Conservation (phyloP, 2,888 invertebrate genomes). For the Portevinia maculata region DNA sequence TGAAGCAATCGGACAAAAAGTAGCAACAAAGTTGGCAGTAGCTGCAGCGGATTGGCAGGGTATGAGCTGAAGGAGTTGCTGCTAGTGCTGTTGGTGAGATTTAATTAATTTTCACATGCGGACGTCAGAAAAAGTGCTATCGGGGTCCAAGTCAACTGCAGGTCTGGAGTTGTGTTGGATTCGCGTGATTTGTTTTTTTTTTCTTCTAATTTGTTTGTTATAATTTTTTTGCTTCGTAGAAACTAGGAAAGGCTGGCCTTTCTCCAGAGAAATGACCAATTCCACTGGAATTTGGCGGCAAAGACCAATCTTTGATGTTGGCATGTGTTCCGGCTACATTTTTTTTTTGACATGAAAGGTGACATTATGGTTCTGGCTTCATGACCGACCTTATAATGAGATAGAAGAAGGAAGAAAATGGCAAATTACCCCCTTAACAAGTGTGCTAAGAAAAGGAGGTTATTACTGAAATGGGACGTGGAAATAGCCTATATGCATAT, state of each 20-base stretch:
- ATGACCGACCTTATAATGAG: too few relatives aligned
- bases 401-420: too few relatives aligned
- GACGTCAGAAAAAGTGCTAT: conserved; percentile 52
- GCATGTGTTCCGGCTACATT: too few relatives aligned
- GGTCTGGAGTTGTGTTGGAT: conserved; percentile 31
- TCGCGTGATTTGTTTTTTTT: conserved; percentile 56
- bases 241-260: background rate
- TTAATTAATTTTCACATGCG: conserved; percentile 73
- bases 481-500: too few relatives aligned
- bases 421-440: too few relatives aligned
- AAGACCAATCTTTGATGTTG: background rate
- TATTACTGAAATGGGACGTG: background rate
- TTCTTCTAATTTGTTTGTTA: conserved; percentile 3
- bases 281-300: conserved; percentile 16
- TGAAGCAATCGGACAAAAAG: conserved; percentile 47
- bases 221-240: background rate
- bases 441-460: too few relatives aligned
- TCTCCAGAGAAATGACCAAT: conserved; percentile 27
- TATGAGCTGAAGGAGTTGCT: conserved; percentile 8
- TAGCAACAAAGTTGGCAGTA: conserved; percentile 22
- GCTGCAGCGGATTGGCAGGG: background rate
- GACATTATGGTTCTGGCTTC: too few relatives aligned
- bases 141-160: conserved; percentile 7
- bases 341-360: too few relatives aligned
- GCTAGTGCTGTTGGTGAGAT: conserved; percentile 56